Percentiles rank a stretch among this genome's conserved stretches.
phyloP scores from a whole-genome alignment of 35 echinoderm and acorn worm genomes.

The Lytechinus variegatus region DNA sequence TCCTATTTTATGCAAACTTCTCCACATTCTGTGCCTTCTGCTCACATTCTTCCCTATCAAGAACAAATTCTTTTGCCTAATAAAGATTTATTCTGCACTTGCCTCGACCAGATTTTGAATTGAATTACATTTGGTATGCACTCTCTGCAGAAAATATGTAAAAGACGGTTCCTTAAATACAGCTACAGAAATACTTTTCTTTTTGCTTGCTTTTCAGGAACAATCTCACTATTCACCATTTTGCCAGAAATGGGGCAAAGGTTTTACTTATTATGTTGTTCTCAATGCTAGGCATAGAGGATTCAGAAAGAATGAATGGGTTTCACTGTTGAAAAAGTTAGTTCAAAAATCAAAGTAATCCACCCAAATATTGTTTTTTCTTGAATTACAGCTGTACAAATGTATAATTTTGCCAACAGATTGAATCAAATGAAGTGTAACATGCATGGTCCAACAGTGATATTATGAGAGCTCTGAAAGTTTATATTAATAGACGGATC shows the following conservation, averaged over 20 bases:
- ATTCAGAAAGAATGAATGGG: background rate
- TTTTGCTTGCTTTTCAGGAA: background rate
- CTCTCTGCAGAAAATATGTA: background rate
- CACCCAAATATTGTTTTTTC: background rate
- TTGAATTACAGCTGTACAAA: background rate
- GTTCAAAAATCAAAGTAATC: background rate
- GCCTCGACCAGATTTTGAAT: background rate
- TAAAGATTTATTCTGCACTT: background rate
- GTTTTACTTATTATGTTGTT: background rate
- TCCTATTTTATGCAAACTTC: background rate
- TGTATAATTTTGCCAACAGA: background rate
- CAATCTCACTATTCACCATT: background rate
- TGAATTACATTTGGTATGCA: background rate
- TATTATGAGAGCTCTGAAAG: too few species aligned
- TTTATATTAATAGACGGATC: too few species aligned
- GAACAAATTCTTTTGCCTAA: background rate
- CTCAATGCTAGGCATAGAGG: background rate
- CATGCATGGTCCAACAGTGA: background rate
- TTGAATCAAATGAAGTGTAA: background rate
- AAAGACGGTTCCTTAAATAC: background rate
- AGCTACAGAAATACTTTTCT: background rate
- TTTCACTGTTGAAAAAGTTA: background rate
- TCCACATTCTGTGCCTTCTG: background rate
- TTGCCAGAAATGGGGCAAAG: background rate
- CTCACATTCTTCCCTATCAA: background rate